Evolutionary conservation across 2,113 vertebrate genomes (phyloP).

Genomic region (Dunckerocampus dactyliophorus): DNA sequence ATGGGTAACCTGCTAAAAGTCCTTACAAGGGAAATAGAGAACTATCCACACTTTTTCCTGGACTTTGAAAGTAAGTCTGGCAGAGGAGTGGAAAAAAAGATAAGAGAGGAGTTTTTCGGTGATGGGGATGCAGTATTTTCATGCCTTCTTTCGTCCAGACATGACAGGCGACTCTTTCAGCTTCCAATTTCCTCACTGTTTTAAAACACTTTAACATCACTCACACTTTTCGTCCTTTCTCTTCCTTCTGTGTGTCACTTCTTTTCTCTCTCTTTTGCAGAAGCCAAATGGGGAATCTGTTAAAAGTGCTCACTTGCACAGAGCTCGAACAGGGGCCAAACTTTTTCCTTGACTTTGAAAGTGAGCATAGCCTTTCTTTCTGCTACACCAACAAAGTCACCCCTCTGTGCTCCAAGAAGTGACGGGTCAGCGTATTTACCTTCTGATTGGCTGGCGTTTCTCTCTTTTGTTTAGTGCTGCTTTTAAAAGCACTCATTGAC

Average conservation of each 20-base stretch:
- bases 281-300: constrained; percentile 87
- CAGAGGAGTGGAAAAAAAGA: constrained; percentile 25
- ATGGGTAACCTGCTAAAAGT: constrained; percentile 99
- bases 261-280: constrained; percentile 74
- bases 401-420: constrained; percentile 24
- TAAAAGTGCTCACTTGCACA: constrained; percentile 89
- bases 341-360: constrained; percentile 97
- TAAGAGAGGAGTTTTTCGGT: neutral
- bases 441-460: neutral
- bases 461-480: constrained; percentile 17
- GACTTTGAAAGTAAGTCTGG: constrained; percentile 99
- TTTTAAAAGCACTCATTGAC: constrained; percentile 4
- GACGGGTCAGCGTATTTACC: constrained; percentile 51
- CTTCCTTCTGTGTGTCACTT: constrained; percentile 24
- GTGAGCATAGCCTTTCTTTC: constrained; percentile 78
- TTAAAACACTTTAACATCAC: constrained; percentile 41
- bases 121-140: constrained; percentile 22
- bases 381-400: constrained; percentile 13
- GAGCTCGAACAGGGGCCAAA: constrained; percentile 91
- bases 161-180: constrained; percentile 8
- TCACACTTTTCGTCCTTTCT: constrained; percentile 15
- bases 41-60: constrained; percentile 99
- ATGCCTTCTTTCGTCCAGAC: constrained; percentile 4
- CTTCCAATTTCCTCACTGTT: constrained; percentile 45
- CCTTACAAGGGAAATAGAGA: constrained; percentile 99